phyloP scores from a whole-genome alignment of 2,113 vertebrate species.

The Alethe diademata region DNA sequence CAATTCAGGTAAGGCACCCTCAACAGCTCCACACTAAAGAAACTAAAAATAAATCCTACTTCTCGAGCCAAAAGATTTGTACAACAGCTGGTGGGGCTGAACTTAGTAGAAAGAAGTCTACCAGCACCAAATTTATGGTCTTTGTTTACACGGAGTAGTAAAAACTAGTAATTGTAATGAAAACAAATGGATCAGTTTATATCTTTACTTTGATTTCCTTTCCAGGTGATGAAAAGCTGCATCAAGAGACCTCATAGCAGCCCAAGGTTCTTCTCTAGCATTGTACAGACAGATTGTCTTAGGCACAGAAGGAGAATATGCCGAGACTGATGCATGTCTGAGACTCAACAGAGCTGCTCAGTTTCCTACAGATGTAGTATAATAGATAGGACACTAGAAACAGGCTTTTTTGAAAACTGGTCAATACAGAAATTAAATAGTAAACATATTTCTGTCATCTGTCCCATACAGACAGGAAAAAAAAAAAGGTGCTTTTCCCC shows the following conservation, averaged over 20 bases:
- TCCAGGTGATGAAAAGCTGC: conserved; percentile 27
- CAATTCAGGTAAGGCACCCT: background rate
- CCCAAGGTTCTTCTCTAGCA: background rate
- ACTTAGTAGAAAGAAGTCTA: conserved; percentile 1
- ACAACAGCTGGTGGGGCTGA: conserved; percentile 1
- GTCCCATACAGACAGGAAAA: background rate
- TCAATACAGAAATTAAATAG: background rate
- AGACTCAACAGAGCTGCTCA: background rate
- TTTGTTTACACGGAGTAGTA: conserved; percentile 35
- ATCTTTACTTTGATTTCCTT: conserved; percentile 38
- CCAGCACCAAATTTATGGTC: background rate
- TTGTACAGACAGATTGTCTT: background rate
- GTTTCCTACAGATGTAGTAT: background rate
- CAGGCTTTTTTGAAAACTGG: background rate
- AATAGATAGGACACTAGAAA: background rate
- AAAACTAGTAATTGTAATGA: conserved; percentile 60
- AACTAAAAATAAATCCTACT: background rate
- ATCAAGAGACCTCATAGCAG: background rate
- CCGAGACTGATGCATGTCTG: background rate
- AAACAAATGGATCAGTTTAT: conserved; percentile 55
- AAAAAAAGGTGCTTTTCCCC: background rate
- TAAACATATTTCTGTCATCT: background rate
- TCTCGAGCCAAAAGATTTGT: background rate
- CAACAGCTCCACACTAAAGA: background rate
- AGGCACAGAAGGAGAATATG: background rate